Evolutionary conservation across 2,113 vertebrate species (phyloP).

Genomic region (Ornithorhynchus anatinus): DNA sequence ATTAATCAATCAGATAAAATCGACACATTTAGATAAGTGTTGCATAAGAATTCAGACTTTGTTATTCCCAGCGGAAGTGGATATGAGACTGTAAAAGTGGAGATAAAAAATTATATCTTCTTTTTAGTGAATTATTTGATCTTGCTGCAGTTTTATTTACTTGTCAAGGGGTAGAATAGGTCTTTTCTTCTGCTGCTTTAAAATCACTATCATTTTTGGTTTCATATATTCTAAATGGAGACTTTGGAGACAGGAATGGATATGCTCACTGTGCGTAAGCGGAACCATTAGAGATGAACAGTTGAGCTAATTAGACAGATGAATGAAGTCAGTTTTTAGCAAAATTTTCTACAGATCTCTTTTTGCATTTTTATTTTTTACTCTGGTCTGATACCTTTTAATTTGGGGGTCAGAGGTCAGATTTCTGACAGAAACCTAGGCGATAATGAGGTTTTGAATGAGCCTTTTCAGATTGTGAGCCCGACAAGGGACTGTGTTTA

Average conservation of each 20-base stretch:
- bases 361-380: background rate
- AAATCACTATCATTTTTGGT: background rate
- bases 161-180: constrained; percentile 40
- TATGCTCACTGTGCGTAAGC: background rate
- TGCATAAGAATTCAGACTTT: constrained; percentile 60
- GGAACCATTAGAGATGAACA: background rate
- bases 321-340: background rate
- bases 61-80: constrained; percentile 41
- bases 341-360: background rate
- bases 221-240: background rate
- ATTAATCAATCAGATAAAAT: constrained; percentile 62
- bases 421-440: no score
- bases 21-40: constrained; percentile 56
- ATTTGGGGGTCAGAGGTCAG: background rate
- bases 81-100: constrained; percentile 48
- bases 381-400: background rate
- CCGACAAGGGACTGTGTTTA: no score
- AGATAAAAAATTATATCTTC: constrained; percentile 52
- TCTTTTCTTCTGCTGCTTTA: background rate
- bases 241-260: background rate
- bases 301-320: background rate
- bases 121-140: constrained; percentile 47
- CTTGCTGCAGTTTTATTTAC: constrained; percentile 43
- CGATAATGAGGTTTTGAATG: no score
- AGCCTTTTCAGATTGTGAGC: no score